These are phyloP conservation scores for Apteryx mantelli DNA, from an alignment of 2,113 vertebrate genomes.

Conservation along the genomic window DNA sequence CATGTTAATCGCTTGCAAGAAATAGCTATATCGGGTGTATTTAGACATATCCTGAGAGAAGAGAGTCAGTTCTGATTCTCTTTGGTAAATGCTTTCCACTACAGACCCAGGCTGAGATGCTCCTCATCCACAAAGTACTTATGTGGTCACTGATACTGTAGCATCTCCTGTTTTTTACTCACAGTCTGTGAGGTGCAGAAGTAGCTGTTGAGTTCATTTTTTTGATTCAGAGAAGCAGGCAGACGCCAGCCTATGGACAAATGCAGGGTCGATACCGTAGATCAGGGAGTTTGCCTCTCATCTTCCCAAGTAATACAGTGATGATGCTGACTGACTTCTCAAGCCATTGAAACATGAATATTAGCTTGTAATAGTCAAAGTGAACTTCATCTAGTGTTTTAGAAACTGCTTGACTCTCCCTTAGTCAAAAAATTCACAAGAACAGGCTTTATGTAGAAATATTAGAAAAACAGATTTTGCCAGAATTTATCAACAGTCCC, in stretches of 20 bases:
- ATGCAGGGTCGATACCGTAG: neutral
- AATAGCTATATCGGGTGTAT: neutral
- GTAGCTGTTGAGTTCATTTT: neutral
- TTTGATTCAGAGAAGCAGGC: neutral
- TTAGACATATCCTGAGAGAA: neutral
- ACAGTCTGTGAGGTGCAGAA: neutral
- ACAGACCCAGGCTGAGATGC: neutral
- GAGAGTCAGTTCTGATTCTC: neutral
- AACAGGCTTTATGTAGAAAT: neutral
- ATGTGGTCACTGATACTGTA: neutral
- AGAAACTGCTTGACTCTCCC: neutral
- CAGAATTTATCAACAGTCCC: neutral
- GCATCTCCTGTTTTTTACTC: neutral
- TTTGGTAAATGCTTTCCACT: neutral
- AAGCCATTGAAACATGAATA: neutral
- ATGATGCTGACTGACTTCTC: neutral
- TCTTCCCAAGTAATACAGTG: neutral
- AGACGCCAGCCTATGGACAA: neutral
- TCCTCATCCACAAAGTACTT: neutral
- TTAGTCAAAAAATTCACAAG: neutral
- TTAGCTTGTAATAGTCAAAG: neutral
- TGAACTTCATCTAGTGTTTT: neutral
- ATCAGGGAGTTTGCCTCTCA: neutral
- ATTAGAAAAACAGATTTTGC: neutral
- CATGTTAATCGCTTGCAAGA: neutral